Percentiles rank a stretch among this genome's conserved stretches.
These are phyloP conservation scores for Odontocolon sp. DNA, from an alignment of 2,888 invertebrate species.

Conservation along the genomic window DNA sequence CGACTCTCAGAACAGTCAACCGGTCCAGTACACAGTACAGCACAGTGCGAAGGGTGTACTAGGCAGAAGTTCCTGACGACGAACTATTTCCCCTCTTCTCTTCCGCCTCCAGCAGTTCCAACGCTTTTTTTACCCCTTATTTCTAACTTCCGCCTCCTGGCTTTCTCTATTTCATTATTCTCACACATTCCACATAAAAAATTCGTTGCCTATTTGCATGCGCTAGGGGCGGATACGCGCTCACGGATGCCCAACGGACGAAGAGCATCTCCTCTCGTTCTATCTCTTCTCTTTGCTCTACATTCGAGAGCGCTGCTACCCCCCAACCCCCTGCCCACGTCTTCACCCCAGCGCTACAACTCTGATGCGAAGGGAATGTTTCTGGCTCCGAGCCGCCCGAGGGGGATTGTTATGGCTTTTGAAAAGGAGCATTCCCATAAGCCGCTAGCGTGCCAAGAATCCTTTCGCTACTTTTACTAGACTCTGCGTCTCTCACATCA, in stretches of 20 bases:
- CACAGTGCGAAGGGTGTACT: neutral
- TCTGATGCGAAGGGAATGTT: no score
- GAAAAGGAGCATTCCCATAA: slow-evolving; percentile 5
- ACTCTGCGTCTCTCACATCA: neutral
- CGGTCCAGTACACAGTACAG: neutral
- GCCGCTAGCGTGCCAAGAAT: neutral
- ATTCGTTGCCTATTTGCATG: slow-evolving; percentile 59
- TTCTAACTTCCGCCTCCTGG: slow-evolving; percentile 3
- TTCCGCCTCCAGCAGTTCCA: neutral
- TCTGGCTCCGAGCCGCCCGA: neutral
- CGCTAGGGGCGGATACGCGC: slow-evolving; percentile 1
- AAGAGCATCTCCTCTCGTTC: neutral
- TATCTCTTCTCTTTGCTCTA: neutral
- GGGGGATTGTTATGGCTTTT: slow-evolving; percentile 20
- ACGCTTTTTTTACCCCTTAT: neutral
- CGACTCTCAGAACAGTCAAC: neutral
- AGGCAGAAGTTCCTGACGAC: neutral
- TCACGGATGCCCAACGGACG: neutral
- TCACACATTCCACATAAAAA: slow-evolving; percentile 58
- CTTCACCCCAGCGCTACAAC: no score
- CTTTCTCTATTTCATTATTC: slow-evolving; percentile 61
- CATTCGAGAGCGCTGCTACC: neutral
- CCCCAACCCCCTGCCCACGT: neutral
- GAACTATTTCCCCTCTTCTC: no score
- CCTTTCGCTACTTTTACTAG: neutral